phyloP scores from a whole-genome alignment of 2,113 vertebrate genomes.

The Amphilophus citrinellus region DNA sequence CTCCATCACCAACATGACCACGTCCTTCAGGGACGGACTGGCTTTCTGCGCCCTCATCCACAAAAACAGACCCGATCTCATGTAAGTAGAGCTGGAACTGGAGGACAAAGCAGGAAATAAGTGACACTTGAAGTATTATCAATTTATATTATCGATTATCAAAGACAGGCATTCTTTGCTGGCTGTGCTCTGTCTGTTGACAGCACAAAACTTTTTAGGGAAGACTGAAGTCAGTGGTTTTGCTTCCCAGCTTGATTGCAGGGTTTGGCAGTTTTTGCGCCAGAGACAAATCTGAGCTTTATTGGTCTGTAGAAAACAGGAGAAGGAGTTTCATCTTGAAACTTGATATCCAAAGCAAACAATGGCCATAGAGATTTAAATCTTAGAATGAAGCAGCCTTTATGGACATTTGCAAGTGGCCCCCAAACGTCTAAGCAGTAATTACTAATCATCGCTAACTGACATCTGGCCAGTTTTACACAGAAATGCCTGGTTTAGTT shows the following conservation, averaged over 20 bases:
- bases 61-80: slow-evolving; percentile 92
- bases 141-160: background rate
- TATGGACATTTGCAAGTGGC: background rate
- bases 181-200: background rate
- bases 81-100: slow-evolving; percentile 84
- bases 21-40: slow-evolving; percentile 95
- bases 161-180: background rate
- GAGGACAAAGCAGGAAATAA: background rate
- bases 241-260: background rate
- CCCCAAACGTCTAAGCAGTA: background rate
- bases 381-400: too few species aligned
- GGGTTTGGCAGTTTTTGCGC: background rate
- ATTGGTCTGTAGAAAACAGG: background rate
- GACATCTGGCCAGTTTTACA: background rate
- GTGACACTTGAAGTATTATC: background rate
- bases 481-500: background rate
- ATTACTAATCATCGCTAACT: background rate
- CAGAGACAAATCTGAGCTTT: background rate
- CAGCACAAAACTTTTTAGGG: background rate
- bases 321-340: slow-evolving; percentile 1
- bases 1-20: slow-evolving; percentile 95
- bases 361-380: background rate
- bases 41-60: slow-evolving; percentile 98
- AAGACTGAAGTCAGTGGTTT: background rate
- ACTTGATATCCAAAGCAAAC: background rate